These are phyloP conservation scores for Barnardius zonarius DNA, from an alignment of 2,113 vertebrate species.

Conservation along the genomic window DNA sequence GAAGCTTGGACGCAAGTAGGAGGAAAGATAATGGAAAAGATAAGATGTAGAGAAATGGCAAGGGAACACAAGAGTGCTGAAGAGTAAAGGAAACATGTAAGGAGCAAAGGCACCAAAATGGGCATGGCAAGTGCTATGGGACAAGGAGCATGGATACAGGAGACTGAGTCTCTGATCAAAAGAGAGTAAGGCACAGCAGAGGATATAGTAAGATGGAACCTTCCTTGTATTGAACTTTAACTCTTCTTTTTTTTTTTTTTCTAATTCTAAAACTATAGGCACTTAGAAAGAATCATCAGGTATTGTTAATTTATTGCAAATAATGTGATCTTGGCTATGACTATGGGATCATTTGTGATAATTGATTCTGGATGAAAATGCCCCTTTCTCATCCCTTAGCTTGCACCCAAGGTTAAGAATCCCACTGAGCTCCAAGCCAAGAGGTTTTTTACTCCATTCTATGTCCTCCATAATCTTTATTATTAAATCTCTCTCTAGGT, in stretches of 20 bases:
- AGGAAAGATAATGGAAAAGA: not conserved
- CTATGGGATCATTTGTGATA: conserved; percentile 46
- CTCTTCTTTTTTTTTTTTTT: not conserved
- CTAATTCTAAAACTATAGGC: not conserved
- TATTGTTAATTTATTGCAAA: conserved; percentile 42
- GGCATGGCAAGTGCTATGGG: not conserved
- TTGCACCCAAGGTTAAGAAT: conserved; percentile 35
- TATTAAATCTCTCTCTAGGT: not conserved
- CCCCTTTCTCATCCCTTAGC: conserved; percentile 29
- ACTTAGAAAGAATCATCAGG: conserved; percentile 7
- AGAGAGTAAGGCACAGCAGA: not conserved
- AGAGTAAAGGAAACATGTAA: not conserved
- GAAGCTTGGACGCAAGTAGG: fast-evolving
- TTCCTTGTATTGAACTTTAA: not conserved
- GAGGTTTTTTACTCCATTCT: not conserved
- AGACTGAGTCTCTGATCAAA: not conserved
- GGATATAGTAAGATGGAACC: not conserved
- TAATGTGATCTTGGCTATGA: conserved; percentile 51
- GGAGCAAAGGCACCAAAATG: not conserved
- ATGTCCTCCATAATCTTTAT: not conserved
- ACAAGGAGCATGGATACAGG: not conserved
- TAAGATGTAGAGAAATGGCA: not conserved
- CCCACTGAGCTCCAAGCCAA: conserved; percentile 5
- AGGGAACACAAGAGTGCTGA: not conserved
- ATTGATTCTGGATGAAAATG: conserved; percentile 55